A percentile compares a stretch with the other conserved stretches of the same genome.
phyloP scores from a whole-genome alignment of 2,888 invertebrate species.

The Petrolisthes cinctipes region DNA sequence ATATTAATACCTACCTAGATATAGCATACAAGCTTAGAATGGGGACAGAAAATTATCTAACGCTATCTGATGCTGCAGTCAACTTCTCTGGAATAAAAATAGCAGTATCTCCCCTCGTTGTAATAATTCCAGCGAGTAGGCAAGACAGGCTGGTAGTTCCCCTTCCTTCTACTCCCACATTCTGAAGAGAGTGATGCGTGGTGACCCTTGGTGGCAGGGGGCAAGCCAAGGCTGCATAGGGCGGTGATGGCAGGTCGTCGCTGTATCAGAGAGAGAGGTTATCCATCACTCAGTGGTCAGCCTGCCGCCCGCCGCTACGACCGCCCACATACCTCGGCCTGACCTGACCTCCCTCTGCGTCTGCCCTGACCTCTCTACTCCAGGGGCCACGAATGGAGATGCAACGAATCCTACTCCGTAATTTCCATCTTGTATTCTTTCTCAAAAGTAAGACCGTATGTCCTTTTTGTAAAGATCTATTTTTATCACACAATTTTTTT shows the following conservation, averaged over 20 bases:
- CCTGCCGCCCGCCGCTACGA: slow-evolving; percentile 26
- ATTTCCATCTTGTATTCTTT: too few species aligned
- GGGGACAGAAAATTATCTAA: too few species aligned
- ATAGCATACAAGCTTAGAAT: too few species aligned
- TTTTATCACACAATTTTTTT: too few species aligned
- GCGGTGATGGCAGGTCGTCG: slow-evolving; percentile 39
- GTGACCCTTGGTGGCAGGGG: neutral
- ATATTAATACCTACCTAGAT: too few species aligned
- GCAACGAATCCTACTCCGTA: too few species aligned
- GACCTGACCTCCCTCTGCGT: neutral
- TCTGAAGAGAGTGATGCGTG: slow-evolving; percentile 10
- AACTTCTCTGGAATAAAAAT: neutral
- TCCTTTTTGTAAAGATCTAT: too few species aligned
- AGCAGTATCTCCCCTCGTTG: neutral
- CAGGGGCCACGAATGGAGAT: neutral
- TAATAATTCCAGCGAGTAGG: slow-evolving; percentile 8
- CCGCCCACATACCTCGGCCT: slow-evolving; percentile 9
- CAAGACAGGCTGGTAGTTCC: neutral
- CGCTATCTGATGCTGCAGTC: too few species aligned
- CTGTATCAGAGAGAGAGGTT: slow-evolving; percentile 33
- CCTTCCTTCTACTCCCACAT: too few species aligned
- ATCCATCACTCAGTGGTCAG: slow-evolving; percentile 56
- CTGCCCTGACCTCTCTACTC: neutral
- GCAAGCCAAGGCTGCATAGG: slow-evolving; percentile 22
- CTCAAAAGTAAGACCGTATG: too few species aligned